Conservation (phyloP, 2,113 vertebrate genomes). For the Corythaixoides concolor region DNA sequence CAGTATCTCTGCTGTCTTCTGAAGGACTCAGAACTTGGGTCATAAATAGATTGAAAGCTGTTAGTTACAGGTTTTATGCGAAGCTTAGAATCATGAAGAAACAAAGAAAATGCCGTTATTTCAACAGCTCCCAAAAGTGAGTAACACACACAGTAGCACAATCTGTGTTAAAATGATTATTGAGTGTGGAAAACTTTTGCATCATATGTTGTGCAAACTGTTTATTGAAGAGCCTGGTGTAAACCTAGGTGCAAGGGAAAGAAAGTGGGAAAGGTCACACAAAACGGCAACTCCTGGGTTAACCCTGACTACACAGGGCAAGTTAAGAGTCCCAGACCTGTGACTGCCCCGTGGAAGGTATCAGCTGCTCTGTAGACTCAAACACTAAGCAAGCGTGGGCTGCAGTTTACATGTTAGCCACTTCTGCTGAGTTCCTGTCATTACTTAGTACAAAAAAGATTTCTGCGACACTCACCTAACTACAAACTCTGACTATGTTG, state of each 20-base stretch:
- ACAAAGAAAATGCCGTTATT: background rate
- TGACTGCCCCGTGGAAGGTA: background rate
- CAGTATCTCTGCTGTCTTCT: background rate
- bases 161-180: background rate
- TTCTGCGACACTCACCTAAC: background rate
- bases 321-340: background rate
- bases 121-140: background rate
- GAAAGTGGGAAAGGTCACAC: background rate
- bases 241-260: background rate
- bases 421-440: background rate
- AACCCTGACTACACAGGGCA: accelerated
- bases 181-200: background rate
- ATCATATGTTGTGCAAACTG: background rate
- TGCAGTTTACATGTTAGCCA: accelerated
- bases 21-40: background rate
- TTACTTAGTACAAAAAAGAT: background rate
- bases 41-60: background rate
- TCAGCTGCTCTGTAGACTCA: background rate
- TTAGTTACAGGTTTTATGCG: background rate
- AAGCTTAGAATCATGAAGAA: background rate
- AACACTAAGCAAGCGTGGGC: background rate
- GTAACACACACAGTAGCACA: background rate
- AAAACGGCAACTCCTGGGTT: background rate
- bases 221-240: background rate
- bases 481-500: background rate